These are phyloP conservation scores for Agrypnus murinus DNA, from an alignment of 2,888 invertebrate species.

Conservation along the genomic window DNA sequence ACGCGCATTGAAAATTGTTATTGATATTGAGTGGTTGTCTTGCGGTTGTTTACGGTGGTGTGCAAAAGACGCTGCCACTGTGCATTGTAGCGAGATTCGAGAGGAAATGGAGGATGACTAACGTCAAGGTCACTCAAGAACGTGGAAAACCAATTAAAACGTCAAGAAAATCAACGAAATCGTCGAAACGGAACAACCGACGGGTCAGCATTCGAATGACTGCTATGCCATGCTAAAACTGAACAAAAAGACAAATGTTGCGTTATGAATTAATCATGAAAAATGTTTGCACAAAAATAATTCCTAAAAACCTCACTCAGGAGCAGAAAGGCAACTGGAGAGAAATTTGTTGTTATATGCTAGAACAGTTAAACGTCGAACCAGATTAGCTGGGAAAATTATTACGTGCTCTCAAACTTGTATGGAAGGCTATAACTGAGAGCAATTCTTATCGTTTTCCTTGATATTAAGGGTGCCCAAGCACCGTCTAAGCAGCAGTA, in stretches of 20 bases:
- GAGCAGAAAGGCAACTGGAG: constrained; percentile 8
- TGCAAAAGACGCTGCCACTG: too few relatives aligned
- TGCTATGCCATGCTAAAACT: neutral
- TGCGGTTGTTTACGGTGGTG: too few relatives aligned
- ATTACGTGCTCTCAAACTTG: too few relatives aligned
- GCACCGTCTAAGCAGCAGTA: too few relatives aligned
- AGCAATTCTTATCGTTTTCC: too few relatives aligned
- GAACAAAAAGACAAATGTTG: constrained; percentile 11
- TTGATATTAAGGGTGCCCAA: too few relatives aligned
- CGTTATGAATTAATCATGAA: constrained; percentile 11
- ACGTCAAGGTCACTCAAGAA: constrained; percentile 9
- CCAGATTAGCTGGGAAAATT: neutral
- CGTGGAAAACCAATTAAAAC: constrained; percentile 11
- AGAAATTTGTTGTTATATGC: constrained; percentile 1
- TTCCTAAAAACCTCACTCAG: constrained; percentile 17
- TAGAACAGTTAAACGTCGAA: neutral
- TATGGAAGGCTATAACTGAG: too few relatives aligned
- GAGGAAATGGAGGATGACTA: constrained; percentile 1
- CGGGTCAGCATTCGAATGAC: constrained; percentile 13
- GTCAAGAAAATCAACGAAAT: constrained; percentile 21
- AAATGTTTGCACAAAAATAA: constrained; percentile 11
- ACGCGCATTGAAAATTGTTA: too few relatives aligned
- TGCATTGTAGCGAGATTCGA: constrained; percentile 6
- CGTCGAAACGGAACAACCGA: neutral
- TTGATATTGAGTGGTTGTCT: too few relatives aligned